These are phyloP conservation scores for Cathartes aura DNA, from an alignment of 2,113 vertebrate genomes.

Conservation along the genomic window DNA sequence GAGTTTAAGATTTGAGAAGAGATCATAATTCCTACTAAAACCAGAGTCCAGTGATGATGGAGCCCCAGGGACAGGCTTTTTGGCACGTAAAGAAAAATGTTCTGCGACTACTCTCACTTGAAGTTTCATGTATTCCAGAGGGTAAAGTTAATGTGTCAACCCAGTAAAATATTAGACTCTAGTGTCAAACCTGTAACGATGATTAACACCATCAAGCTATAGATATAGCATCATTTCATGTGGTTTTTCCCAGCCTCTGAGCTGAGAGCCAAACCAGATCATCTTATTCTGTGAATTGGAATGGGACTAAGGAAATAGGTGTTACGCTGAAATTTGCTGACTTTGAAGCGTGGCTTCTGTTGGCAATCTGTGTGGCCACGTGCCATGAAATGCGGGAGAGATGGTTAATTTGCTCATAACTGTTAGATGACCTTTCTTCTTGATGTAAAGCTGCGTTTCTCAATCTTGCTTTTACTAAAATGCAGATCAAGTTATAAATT, in stretches of 20 bases:
- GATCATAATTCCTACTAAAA: neutral
- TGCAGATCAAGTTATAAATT: neutral
- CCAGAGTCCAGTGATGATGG: neutral
- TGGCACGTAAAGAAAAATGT: neutral
- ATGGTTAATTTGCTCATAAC: neutral
- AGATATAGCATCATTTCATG: no score
- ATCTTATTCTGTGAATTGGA: neutral
- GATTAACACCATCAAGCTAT: neutral
- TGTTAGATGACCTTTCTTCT: neutral
- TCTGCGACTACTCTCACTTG: neutral
- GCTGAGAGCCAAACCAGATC: neutral
- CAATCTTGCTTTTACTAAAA: neutral
- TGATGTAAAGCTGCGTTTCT: neutral
- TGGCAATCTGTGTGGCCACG: neutral
- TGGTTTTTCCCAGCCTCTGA: neutral
- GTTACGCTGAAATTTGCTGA: neutral
- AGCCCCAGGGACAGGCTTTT: neutral
- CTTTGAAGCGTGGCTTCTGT: neutral
- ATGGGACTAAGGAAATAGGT: neutral
- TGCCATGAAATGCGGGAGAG: neutral
- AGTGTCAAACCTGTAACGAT: neutral
- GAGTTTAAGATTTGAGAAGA: neutral
- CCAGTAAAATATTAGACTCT: neutral
- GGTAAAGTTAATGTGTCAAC: neutral
- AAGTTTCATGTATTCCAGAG: neutral